Base-by-base conservation (phyloP, 2,888 invertebrate genomes). In the Rhodophaea formosa region DNA sequence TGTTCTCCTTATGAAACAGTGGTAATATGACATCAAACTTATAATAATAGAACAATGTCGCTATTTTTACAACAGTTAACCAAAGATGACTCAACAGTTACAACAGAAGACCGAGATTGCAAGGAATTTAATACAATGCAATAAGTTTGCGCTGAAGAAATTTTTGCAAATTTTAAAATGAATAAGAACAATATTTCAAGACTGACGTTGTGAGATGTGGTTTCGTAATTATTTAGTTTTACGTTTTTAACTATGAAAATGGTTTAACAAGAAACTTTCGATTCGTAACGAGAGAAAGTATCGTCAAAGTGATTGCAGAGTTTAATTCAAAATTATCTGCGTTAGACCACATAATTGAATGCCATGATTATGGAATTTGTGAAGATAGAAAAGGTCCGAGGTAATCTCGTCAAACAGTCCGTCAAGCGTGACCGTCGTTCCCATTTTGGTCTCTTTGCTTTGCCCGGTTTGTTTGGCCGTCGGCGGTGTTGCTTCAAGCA, bases 381-480 rank as follows among this genome's bases (percentile, higher is more conserved):
- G 32, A 46, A 53, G 52, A 17, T 35, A 32, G 39, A 54, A 53
- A 59, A 55, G 49, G 44, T 44, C n/a, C 17, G 45, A 8, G 45
- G 54, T 55, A 42, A 56, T 56, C 56, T 56, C 16, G 23, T 56
- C 56, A 56, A 49, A 56, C 23, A 56, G 42, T 42, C 35, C 42
- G 23, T 30, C 14, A 43, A 56, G 56, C 56, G 56, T 49, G 67
- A 75, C 72, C 62, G 65, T 68, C 70, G 71, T 70, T 61, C 62
- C 67, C 70, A 67, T 68, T 76, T 73, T 69, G 51, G 69, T 67
- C 64, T 69, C 74, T 79, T 67, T 73, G 68, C 71, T 72, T 69
- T 72, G 71, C 67, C 66, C 65, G 67, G 69, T 71, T 76, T 75
- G 70, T 72, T 76, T 73, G 74, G 72, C 70, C 65, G 67, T 65